Evolutionary conservation across 2,888 invertebrate genomes (phyloP).

Genomic region (Aromia moschata): DNA sequence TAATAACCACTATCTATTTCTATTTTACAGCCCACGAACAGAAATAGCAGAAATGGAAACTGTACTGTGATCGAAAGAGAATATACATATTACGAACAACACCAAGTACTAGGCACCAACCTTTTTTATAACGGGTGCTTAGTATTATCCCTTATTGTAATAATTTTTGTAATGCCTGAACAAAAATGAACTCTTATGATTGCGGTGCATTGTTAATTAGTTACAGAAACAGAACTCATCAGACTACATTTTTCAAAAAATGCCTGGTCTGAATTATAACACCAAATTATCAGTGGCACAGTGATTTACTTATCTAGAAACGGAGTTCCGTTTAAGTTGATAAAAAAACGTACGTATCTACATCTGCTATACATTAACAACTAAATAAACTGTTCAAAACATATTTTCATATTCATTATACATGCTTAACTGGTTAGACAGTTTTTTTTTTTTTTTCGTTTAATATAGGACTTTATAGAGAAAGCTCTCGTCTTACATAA

Average conservation of each 20-base stretch:
- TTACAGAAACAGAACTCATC: constrained; percentile 45
- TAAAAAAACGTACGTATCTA: too few relatives aligned
- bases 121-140: constrained; percentile 23
- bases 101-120: constrained; percentile 35
- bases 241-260: constrained; percentile 8
- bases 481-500: too few relatives aligned
- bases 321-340: too few relatives aligned
- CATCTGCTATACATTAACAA: too few relatives aligned
- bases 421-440: too few relatives aligned
- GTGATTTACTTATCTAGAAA: too few relatives aligned
- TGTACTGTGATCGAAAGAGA: constrained; percentile 76
- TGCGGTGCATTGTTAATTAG: constrained; percentile 60
- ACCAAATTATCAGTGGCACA: constrained; percentile 17
- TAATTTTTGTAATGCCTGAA: constrained; percentile 47
- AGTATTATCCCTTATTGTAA: constrained; percentile 24
- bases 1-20: too few relatives aligned
- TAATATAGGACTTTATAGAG: too few relatives aligned
- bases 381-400: too few relatives aligned
- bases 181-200: constrained; percentile 59
- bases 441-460: too few relatives aligned
- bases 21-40: constrained; percentile 63
- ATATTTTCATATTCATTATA: too few relatives aligned
- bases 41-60: constrained; percentile 92
- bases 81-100: constrained; percentile 37
- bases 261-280: constrained; percentile 7